Evolutionary conservation across 1,140 invertebrate species (phyloP).

Genomic region (Dryas iulia): DNA sequence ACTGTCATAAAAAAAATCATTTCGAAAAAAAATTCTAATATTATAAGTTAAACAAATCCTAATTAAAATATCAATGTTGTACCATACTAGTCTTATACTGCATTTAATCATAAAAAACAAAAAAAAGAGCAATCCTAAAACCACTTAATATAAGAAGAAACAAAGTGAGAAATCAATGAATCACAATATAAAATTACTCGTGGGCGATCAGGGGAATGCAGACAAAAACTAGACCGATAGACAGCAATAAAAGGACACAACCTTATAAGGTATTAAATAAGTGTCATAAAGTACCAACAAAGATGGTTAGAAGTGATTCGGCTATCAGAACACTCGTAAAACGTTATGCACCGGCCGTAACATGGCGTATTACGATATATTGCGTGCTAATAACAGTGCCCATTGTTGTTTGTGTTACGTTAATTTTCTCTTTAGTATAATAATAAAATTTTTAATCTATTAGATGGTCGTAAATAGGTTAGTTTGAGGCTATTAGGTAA

Average conservation of each 20-base stretch:
- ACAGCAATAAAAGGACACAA: background rate
- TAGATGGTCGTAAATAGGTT: background rate
- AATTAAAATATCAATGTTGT: too few species aligned
- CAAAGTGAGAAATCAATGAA: background rate
- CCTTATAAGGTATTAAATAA: constrained; percentile 40
- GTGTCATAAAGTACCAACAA: constrained; percentile 34
- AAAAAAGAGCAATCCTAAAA: too few species aligned
- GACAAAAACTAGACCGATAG: background rate
- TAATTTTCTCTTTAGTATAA: background rate
- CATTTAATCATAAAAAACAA: too few species aligned
- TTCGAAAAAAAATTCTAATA: too few species aligned
- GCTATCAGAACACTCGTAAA: constrained; percentile 46
- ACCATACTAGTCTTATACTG: too few species aligned
- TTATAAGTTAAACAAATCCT: too few species aligned
- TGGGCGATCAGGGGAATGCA: background rate
- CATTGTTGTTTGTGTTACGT: constrained; percentile 19
- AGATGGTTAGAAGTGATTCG: constrained; percentile 43
- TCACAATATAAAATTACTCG: background rate
- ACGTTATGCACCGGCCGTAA: constrained; percentile 46
- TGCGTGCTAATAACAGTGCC: constrained; percentile 38
- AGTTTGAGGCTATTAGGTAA: background rate
- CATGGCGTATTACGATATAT: constrained; percentile 49
- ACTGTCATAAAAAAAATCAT: too few species aligned
- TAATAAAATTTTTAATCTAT: background rate
- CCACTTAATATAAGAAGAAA: too few species aligned